phyloP scores from a whole-genome alignment of 2,113 vertebrate species.

The Rhinopithecus roxellana region DNA sequence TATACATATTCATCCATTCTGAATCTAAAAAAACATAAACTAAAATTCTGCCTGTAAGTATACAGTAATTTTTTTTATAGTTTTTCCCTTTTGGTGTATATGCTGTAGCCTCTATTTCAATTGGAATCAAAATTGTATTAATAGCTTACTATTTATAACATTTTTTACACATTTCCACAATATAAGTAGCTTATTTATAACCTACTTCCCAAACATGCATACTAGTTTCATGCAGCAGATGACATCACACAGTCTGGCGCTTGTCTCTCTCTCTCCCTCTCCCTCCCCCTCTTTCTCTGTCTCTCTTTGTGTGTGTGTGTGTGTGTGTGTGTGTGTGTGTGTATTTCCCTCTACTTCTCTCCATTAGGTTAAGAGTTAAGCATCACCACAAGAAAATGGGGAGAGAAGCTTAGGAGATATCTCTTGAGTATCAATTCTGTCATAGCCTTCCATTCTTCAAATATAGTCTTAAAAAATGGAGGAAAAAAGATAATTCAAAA shows the following conservation, averaged over 20 bases:
- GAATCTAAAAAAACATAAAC: constrained; percentile 18
- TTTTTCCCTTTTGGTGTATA: constrained; percentile 4
- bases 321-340: too few relatives aligned
- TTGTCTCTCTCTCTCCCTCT: too few relatives aligned
- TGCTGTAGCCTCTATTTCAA: constrained; percentile 46
- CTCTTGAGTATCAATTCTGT: not conserved
- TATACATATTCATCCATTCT: constrained; percentile 40
- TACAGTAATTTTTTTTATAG: constrained; percentile 15
- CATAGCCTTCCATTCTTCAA: not conserved
- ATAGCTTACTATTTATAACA: constrained; percentile 51
- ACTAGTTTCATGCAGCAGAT: not conserved
- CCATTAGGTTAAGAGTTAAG: not conserved
- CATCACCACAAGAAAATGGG: not conserved
- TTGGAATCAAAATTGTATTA: constrained; percentile 66
- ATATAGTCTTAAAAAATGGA: not conserved
- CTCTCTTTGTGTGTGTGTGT: too few relatives aligned
- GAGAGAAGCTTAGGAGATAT: not conserved
- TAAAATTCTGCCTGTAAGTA: constrained; percentile 2
- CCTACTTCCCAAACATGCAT: not conserved
- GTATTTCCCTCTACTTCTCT: not conserved
- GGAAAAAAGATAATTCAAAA: not conserved
- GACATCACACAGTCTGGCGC: not conserved
- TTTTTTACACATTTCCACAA: not conserved
- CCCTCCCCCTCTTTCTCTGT: too few relatives aligned
- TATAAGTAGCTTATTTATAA: not conserved